These are phyloP conservation scores for Ametastegia equiseti DNA, from an alignment of 2,888 invertebrate genomes.

Conservation along the genomic window DNA sequence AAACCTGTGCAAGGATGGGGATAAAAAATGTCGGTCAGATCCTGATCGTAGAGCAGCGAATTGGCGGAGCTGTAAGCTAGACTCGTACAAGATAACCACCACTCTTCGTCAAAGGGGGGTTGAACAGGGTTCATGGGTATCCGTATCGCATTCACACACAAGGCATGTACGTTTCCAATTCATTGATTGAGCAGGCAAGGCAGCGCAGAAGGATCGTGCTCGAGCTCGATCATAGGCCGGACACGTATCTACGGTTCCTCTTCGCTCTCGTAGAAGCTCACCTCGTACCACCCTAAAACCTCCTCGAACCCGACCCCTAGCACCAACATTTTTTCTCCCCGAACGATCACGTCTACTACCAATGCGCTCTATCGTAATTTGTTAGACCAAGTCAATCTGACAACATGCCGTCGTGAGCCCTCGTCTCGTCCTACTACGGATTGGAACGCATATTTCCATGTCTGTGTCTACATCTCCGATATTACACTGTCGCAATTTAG, in stretches of 20 bases:
- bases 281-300: conserved; percentile 5
- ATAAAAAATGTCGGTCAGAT: conserved; percentile 33
- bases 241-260: conserved; percentile 46
- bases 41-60: conserved; percentile 39
- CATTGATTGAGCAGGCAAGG: conserved; percentile 51
- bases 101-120: conserved; percentile 47
- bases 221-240: conserved; percentile 48
- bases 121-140: conserved; percentile 29
- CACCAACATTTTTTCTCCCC: conserved; percentile 31
- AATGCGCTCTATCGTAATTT: conserved; percentile 21
- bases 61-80: conserved; percentile 48
- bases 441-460: background rate
- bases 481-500: too few relatives aligned
- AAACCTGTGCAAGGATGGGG: conserved; percentile 35
- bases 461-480: background rate
- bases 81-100: conserved; percentile 49
- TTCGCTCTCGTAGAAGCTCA: conserved; percentile 35
- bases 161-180: conserved; percentile 51
- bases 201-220: conserved; percentile 44
- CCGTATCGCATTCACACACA: conserved; percentile 50
- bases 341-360: conserved; percentile 32
- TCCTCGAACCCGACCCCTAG: conserved; percentile 7
- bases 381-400: conserved; percentile 15
- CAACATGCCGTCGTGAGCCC: conserved; percentile 3
- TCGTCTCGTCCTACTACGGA: background rate